Base-by-base conservation (phyloP, 2,113 vertebrate species). In the Callocephalon fimbriatum region DNA sequence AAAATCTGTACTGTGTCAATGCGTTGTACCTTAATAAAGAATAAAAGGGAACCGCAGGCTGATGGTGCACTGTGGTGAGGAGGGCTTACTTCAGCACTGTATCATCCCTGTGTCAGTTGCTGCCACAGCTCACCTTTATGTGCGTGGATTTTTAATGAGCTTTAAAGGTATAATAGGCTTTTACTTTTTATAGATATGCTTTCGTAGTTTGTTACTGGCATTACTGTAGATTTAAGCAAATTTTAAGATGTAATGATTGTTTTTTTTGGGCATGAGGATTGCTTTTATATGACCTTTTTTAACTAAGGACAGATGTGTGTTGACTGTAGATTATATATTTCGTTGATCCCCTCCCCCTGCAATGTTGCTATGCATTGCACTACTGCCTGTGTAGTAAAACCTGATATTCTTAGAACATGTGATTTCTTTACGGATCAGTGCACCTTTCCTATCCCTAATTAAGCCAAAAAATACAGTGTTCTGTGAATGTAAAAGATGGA, bases 371-470 rank as follows among this genome's bases (percentile, higher is more conserved):
- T 15, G 21, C 37, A 37, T 25, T 35, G 47, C 47, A 56, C 8
- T 91, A 71, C 8, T 67, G 62, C 45, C 78, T 87, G n/a, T 23
- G 4, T 13, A 73, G 21, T 53, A 85, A 77, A 62, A 4, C 23
- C 51, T 11, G 4, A 12, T 73, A 2, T 76, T 86, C 48, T 62
- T 51, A 9, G 31, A 84, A 37, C n/a, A 53, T 31, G 51, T 53
- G 42, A 45, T 74, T 95, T 85, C 14, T 95, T 96, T 75, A 83
- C 38, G 73, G 66, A 35, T 91, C 76, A 84, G 32, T 76, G 58
- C 68, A 91, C 66, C 29, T 93, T 94, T 96, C 53, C 35, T 40
- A 59, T 80, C 42, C 21, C 8, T 93, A 42, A 72, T 88, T 45
- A 80, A 93, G 61, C 50, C 20, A 35, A 76, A 86, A 96, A 86